These are phyloP conservation scores for Lepidothrix coronata DNA, from an alignment of 2,113 vertebrate species.

Conservation along the genomic window DNA sequence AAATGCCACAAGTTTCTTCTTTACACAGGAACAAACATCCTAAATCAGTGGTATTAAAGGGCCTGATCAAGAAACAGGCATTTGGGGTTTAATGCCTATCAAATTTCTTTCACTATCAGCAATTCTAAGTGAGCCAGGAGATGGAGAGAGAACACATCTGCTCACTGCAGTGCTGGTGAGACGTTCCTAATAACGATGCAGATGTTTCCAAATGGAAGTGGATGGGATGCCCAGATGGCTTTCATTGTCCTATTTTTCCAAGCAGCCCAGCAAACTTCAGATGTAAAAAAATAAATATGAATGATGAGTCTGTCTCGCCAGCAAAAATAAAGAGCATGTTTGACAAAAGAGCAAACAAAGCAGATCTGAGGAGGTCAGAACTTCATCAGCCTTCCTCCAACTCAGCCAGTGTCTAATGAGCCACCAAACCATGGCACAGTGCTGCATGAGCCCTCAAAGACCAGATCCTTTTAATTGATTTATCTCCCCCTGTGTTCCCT, in stretches of 20 bases:
- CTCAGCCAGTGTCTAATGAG: background rate
- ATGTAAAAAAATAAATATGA: conserved; percentile 31
- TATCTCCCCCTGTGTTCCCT: conserved; percentile 11
- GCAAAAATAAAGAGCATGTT: background rate
- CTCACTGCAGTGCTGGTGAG: background rate
- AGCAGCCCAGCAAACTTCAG: conserved; percentile 13
- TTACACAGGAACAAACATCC: background rate
- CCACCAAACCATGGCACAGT: background rate
- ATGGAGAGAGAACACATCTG: background rate
- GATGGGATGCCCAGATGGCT: conserved; percentile 40
- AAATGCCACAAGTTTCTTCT: background rate
- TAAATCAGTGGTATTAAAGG: background rate
- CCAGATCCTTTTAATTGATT: background rate
- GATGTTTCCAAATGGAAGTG: conserved; percentile 18
- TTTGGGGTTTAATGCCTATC: background rate
- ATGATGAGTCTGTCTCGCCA: background rate
- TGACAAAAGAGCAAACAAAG: background rate
- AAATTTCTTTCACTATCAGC: background rate
- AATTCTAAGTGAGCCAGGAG: background rate
- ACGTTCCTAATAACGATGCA: background rate
- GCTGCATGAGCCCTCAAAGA: background rate
- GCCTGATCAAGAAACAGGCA: background rate
- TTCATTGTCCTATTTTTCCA: conserved; percentile 28
- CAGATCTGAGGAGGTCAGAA: background rate
- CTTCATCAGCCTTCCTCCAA: background rate